Conservation (phyloP, 2,797 vertebrate species). For the Podargus strigoides region DNA sequence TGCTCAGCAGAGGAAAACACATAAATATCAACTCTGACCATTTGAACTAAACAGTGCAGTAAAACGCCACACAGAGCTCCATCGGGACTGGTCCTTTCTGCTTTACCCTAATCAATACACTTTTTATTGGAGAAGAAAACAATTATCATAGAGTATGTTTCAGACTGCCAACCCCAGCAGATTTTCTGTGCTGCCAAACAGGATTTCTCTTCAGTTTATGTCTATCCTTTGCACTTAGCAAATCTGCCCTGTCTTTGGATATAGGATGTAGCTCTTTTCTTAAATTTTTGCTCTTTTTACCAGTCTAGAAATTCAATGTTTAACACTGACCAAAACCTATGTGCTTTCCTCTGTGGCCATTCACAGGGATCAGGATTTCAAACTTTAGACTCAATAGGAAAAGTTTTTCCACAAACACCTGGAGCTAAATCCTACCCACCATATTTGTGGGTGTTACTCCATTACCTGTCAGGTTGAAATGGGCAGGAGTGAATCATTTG, state of each 20-base stretch:
- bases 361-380: neutral
- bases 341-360: accelerated
- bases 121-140: conserved; percentile 29
- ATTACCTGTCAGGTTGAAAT: neutral
- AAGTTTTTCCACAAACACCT: neutral
- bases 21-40: neutral
- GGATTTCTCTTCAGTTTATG: neutral
- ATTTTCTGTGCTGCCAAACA: conserved; percentile 1
- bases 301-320: neutral
- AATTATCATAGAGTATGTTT: neutral
- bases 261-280: too few species aligned
- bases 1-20: conserved; percentile 36
- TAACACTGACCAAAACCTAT: neutral
- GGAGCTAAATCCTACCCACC: neutral
- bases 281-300: neutral
- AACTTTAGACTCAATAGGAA: neutral
- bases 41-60: conserved; percentile 22
- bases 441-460: neutral
- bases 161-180: conserved; percentile 24
- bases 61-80: conserved; percentile 31
- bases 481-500: neutral
- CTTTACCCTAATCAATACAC: conserved; percentile 27
- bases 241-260: neutral
- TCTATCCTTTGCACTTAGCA: neutral
- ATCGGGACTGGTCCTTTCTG: conserved; percentile 1